Conservation (phyloP, 2,888 invertebrate species). For the Palloptera scutellata region DNA sequence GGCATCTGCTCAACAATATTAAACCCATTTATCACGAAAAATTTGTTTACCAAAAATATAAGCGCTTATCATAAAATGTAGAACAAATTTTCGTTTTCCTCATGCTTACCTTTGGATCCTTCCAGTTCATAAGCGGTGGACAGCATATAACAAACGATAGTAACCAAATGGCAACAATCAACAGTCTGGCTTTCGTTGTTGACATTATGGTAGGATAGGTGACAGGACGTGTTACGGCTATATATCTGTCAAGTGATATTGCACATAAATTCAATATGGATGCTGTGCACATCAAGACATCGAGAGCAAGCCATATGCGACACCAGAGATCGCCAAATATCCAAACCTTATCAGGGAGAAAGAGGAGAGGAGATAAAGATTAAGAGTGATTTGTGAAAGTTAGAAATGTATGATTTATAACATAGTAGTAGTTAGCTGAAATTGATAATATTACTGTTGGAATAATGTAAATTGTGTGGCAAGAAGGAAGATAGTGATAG, state of each 20-base stretch:
- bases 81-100: neutral
- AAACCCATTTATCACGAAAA: no score
- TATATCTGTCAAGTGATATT: constrained; percentile 93
- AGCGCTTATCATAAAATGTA: no score
- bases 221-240: constrained; percentile 95
- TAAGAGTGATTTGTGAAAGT: neutral
- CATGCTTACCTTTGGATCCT: constrained; percentile 72
- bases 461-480: no score
- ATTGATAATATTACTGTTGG: no score
- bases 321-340: constrained; percentile 97
- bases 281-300: constrained; percentile 99
- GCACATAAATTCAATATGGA: constrained; percentile 96
- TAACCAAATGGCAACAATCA: constrained; percentile 94
- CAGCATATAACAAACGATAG: constrained; percentile 96
- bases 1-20: neutral
- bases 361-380: neutral
- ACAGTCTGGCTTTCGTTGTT: constrained; percentile 80
- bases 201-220: constrained; percentile 94
- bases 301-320: constrained; percentile 94
- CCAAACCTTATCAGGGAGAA: constrained; percentile 76
- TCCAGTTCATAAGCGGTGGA: constrained; percentile 95
- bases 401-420: no score
- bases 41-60: no score
- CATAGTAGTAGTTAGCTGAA: no score
- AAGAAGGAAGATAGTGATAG: no score